Percentiles rank a stretch among this genome's conserved stretches.
phyloP scores from a whole-genome alignment of 1,140 invertebrate genomes.

The Nephila pilipes region DNA sequence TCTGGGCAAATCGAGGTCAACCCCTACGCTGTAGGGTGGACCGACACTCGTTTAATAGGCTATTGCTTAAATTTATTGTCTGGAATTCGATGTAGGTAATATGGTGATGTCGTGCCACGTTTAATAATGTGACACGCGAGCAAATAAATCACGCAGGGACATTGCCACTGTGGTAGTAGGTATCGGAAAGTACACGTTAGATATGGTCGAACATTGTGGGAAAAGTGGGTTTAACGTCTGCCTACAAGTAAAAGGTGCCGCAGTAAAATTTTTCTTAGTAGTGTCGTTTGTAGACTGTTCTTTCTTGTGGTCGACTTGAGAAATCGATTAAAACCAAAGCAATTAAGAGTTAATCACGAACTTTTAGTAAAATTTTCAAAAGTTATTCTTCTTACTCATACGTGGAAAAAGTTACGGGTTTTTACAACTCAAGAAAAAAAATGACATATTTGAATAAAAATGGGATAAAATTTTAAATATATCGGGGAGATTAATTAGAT shows the following conservation, averaged over 20 bases:
- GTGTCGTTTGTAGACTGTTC: too few species aligned
- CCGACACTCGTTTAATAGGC: not conserved
- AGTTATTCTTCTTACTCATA: too few species aligned
- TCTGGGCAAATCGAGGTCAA: not conserved
- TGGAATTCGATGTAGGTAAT: conserved; percentile 4
- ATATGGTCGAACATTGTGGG: not conserved
- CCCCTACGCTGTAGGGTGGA: conserved; percentile 19
- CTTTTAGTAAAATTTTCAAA: too few species aligned
- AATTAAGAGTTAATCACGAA: too few species aligned
- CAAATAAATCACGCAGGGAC: conserved; percentile 1
- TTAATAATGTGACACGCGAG: not conserved
- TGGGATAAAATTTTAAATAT: too few species aligned
- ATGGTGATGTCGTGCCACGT: not conserved
- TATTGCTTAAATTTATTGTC: not conserved
- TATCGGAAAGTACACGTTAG: not conserved
- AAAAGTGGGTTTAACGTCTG: not conserved
- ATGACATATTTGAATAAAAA: too few species aligned
- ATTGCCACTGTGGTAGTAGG: not conserved
- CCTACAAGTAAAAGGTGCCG: not conserved
- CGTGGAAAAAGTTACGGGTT: too few species aligned
- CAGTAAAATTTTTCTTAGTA: not conserved
- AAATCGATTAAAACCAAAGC: too few species aligned
- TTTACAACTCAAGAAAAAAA: too few species aligned
- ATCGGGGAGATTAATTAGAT: too few species aligned
- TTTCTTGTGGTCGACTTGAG: too few species aligned